Evolutionary conservation across 1,140 invertebrate species (phyloP).

Genomic region (Rhopalosiphum maidis): DNA sequence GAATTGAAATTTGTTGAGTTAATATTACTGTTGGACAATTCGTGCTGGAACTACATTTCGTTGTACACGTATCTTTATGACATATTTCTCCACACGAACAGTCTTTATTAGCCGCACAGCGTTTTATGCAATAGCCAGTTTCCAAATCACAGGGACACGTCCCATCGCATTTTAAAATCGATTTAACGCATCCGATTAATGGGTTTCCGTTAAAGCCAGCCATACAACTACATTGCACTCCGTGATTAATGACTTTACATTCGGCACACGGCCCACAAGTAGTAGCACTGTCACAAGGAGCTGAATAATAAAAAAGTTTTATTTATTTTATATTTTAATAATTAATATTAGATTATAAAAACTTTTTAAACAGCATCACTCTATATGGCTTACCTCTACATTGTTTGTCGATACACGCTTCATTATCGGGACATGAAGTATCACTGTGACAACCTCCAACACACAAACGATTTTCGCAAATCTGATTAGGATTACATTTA

Average conservation of each 20-base stretch:
- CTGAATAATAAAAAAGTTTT: slow-evolving; percentile 56
- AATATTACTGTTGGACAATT: slow-evolving; percentile 64
- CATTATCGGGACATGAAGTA: slow-evolving; percentile 74
- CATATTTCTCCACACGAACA: slow-evolving; percentile 81
- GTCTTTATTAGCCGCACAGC: slow-evolving; percentile 72
- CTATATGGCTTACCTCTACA: slow-evolving; percentile 70
- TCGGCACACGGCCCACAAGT: slow-evolving; percentile 80
- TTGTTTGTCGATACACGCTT: slow-evolving; percentile 82
- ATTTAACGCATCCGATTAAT: slow-evolving; percentile 69
- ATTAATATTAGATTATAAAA: slow-evolving; percentile 6
- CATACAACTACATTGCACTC: slow-evolving; percentile 82
- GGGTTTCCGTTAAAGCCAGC: slow-evolving; percentile 84
- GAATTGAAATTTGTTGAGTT: neutral
- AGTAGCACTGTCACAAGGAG: slow-evolving; percentile 60
- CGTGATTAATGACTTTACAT: slow-evolving; percentile 76
- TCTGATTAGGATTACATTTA: slow-evolving; percentile 77
- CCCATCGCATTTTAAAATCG: slow-evolving; percentile 71
- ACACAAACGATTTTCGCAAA: slow-evolving; percentile 86
- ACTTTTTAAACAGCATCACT: slow-evolving; percentile 58
- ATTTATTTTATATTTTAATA: neutral
- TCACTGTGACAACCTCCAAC: slow-evolving; percentile 84
- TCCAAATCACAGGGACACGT: slow-evolving; percentile 76
- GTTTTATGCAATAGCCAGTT: slow-evolving; percentile 75
- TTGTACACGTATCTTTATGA: slow-evolving; percentile 69
- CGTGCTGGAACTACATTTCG: slow-evolving; percentile 68